Conservation (phyloP, 2,797 vertebrate species). For the Notoglanidium macrostoma region DNA sequence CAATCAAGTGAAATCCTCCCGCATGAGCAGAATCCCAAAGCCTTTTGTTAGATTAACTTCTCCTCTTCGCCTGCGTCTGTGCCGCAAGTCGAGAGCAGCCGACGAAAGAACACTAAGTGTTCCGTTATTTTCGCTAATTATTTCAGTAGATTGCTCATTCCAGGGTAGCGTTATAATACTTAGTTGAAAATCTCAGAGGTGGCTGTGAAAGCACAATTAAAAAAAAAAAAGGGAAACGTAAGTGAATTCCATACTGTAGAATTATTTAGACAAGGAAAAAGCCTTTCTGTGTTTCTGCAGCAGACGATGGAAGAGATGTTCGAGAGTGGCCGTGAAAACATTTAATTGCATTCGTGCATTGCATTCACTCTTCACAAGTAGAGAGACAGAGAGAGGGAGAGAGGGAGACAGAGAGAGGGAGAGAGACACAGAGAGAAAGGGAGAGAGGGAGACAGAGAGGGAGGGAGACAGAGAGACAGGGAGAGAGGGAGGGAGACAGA, state of each 20-base stretch:
- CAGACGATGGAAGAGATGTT: not conserved
- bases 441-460: no score
- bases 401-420: not conserved
- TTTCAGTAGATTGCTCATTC: constrained; percentile 26
- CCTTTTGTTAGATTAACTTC: constrained; percentile 50
- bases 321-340: not conserved
- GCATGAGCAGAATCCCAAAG: constrained; percentile 31
- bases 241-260: not conserved
- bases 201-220: constrained; percentile 51
- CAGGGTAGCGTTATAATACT: not conserved
- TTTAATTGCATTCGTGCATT: constrained; percentile 12
- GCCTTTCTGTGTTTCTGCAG: constrained; percentile 6
- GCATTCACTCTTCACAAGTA: constrained; percentile 1
- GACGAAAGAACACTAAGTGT: constrained; percentile 9
- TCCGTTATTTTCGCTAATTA: constrained; percentile 34
- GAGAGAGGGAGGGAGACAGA: no score
- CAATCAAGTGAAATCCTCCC: constrained; percentile 45
- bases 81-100: not conserved
- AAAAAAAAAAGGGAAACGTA: not conserved
- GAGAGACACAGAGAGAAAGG: no score
- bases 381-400: not conserved
- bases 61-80: constrained; percentile 2
- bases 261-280: not conserved
- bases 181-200: constrained; percentile 21
- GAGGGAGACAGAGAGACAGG: no score